Evolutionary conservation across 1,140 invertebrate species (phyloP).

Genomic region (Lordiphosa collinella): DNA sequence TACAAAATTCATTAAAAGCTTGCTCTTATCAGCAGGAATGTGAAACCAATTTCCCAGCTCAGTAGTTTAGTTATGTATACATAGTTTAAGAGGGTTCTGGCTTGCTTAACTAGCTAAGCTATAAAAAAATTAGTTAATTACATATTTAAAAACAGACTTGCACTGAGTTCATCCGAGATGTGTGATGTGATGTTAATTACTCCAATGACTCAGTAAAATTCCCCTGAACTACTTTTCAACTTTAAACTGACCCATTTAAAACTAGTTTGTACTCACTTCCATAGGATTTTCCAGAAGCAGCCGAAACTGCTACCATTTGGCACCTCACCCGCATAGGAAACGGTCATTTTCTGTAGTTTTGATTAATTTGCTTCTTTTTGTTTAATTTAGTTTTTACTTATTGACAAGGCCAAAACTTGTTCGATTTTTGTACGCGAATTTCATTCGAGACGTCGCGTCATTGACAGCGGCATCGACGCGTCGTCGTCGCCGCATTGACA

Average conservation of each 20-base stretch:
- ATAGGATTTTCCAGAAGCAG: slow-evolving; percentile 92
- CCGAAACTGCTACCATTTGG: slow-evolving; percentile 94
- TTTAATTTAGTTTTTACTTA: slow-evolving; percentile 32
- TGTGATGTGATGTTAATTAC: slow-evolving; percentile 42
- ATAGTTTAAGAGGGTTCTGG: slow-evolving; percentile 11
- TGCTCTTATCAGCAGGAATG: slow-evolving; percentile 13
- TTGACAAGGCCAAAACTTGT: slow-evolving; percentile 35
- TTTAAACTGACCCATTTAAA: slow-evolving; percentile 34
- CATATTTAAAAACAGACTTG: not conserved
- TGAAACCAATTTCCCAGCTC: too few relatives aligned
- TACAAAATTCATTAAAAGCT: slow-evolving; percentile 22
- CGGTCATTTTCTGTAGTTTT: slow-evolving; percentile 84
- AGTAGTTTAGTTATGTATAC: too few relatives aligned
- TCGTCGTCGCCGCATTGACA: slow-evolving; percentile 42
- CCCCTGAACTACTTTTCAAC: slow-evolving; percentile 16
- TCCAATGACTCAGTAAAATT: slow-evolving; percentile 51
- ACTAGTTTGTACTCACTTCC: slow-evolving; percentile 85
- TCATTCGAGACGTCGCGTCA: slow-evolving; percentile 32
- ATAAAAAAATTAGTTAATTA: too few relatives aligned
- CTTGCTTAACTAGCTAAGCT: not conserved
- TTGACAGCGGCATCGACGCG: slow-evolving; percentile 33
- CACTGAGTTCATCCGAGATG: slow-evolving; percentile 11
- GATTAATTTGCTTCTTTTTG: slow-evolving; percentile 15
- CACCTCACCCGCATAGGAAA: slow-evolving; percentile 92
- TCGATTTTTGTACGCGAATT: slow-evolving; percentile 48